Evolutionary conservation across 2,113 vertebrate species (phyloP), one percentile per base, ranked within the genome.

Genomic region (Phaetusa simplex): DNA sequence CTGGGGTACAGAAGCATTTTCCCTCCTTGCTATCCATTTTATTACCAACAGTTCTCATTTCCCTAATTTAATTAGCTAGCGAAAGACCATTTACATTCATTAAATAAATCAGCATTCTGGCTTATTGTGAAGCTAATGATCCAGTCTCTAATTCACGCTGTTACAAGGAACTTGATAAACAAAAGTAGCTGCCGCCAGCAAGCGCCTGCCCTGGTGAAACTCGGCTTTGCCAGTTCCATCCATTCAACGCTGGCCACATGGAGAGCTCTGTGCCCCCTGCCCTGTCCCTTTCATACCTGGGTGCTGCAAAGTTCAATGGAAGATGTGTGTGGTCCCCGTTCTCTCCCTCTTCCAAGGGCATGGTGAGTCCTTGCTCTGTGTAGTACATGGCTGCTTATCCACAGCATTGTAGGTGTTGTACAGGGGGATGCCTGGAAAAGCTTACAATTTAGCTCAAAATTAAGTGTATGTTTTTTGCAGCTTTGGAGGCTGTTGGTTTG

Each of bases 111-210:
- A 93, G 89, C 74, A 95, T 95, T 96, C 91, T 88, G 94, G 62
- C 81, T 95, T 84, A 95, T 95, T 97, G 95, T 96, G 91, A 93
- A 96, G 84, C 93, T 97, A 97, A 97, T 96, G 94, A 97, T 91
- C 93, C 93, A 88, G 79, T 17, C 93, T 85, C 53, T 95, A 95
- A 95, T 96, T 95, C 78, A 84, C 4, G 19, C 4, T 22, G 23
- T 93, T 95, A 50, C 62, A 83, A 93, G 89, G 90, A 94, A 86
- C 82, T 88, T 12, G 50, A 71, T 88, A 96, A 97, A 96, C 93
- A 96, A 93, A 96, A 94, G 89, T 53, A 91, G 62, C 82, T 91
- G 91, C 74, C 82, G 91, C 77, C 74, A 87, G 86, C 74, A 55
- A 95, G 53, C 0, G 5, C 70, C 32, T 40, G 62, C 45, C 59